Evolutionary conservation across 2,797 vertebrate species (phyloP), one percentile per base, ranked within the genome.

Genomic region (Enteromius treurensis): DNA sequence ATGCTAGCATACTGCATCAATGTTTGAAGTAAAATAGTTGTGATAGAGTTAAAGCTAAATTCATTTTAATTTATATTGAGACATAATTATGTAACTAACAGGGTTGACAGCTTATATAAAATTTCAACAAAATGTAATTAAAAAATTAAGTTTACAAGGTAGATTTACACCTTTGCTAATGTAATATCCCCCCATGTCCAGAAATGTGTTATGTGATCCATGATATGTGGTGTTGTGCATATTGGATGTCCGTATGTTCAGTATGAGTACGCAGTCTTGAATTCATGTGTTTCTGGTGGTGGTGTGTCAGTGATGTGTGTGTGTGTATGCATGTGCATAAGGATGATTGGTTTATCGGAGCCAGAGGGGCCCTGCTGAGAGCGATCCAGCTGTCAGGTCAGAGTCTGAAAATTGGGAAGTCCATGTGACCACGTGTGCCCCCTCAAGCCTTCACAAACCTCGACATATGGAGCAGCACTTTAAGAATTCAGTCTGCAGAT

Each of bases 341-440:
- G 45, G 77, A 40, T 79, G 62, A 21, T 80, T 82, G 58, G 79
- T 60, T 34, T 78, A 42, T 29, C 10, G 14, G 37, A 51, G 53
- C 65, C 74, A 40, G 42, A 29, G 80, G 79, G 80, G 26, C 58
- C 75, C 11, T 49, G 77, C 62, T 77, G 40, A 79, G 62, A 77
- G 81, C 77, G 14, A 69, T 82, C 78, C 86, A 84, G 86, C 79
- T 83, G 82, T 87, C 77, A 79, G 64, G 69, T 79, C 79, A 79
- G 65, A 79, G 55, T 69, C 58, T 78, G 80, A 58, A 6, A 75
- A 62, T 69, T 53, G 70, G 49, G 26, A 81, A 58, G 65, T 32
- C 65, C 79, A 84, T 84, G 81, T 85, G 83, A 69, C 81, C 71
- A 67, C 40, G 60, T 82, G 79, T 87, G 40, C 58, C 78, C 75